Evolutionary conservation across 2,888 invertebrate genomes (phyloP), one percentile per base, ranked within the genome.

Genomic region (Ferrisia virgata): DNA sequence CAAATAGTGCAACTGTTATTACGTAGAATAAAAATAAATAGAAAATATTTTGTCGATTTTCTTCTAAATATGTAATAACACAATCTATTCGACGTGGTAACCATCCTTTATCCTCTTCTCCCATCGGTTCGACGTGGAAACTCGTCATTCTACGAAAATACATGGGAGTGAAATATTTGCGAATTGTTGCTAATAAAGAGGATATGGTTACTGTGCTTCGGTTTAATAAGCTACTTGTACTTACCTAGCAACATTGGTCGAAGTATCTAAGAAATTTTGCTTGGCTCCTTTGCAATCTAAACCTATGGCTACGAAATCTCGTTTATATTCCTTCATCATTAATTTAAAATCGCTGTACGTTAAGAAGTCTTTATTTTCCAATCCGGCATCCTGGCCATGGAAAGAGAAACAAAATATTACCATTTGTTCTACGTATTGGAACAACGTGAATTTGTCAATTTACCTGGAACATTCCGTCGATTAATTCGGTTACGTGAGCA

Each of bases 311-410:
- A 97, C 96, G 88, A 97, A 96, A 88, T 97, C 97, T 0, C 96
- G 96, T 88, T 96, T 96, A 89, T 97, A 97, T 88, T 97, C 97
- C 87, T 95, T 96, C 97, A 97, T 97, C 96, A 97, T 96, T 13
- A 95, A 89, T 88, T 97, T 97, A 87, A 97, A 97, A 88, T 97
- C 97, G 84, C 93, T 93, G 88, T 97, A 97, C 0, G 96, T 96
- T 9, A 97, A 90, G 87, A 94, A 95, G 87, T 96, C 94, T 89
- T 96, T 97, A 87, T 95, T 93, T 89, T 96, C 94, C 5, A 97
- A 90, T 0, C 97, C 97, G 9, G 96, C 96, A 88, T 95, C 95
- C 92, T 95, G 36, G 5, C 6, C 40, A 53, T 13, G 15, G 6
- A 40, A 79, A 47, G 25, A 6, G 28, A 28, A 28, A n/a, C 25